These are phyloP conservation scores for Watsonalla cultraria DNA, from an alignment of 2,888 invertebrate species.

Conservation along the genomic window DNA sequence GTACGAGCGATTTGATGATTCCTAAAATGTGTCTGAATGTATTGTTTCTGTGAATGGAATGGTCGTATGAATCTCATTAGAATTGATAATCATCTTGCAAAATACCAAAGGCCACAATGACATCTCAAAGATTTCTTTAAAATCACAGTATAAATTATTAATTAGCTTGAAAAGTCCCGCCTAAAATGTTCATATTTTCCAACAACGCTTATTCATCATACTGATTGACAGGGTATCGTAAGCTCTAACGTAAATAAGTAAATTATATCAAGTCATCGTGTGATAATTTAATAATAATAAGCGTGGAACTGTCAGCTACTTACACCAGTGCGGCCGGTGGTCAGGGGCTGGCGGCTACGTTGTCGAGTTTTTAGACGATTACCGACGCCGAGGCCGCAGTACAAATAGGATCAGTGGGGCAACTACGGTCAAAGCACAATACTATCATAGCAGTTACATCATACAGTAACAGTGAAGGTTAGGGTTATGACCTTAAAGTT, in stretches of 20 bases:
- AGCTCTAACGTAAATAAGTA: neutral
- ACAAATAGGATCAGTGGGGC: conserved; percentile 37
- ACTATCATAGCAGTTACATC: conserved; percentile 2
- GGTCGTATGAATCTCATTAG: no score
- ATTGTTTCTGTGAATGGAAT: no score
- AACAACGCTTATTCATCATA: no score
- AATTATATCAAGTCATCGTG: neutral
- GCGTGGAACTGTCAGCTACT: conserved; percentile 22
- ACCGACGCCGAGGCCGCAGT: conserved; percentile 29
- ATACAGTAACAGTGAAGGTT: neutral
- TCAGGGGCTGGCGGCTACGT: conserved; percentile 37
- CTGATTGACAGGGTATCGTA: no score
- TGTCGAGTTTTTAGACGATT: conserved; percentile 50
- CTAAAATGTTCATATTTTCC: no score
- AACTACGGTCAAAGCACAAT: conserved; percentile 13
- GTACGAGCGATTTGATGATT: no score
- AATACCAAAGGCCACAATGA: no score
- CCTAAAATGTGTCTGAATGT: no score
- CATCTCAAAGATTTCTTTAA: no score
- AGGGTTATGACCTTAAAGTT: neutral
- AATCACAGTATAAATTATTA: no score
- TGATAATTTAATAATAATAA: neutral
- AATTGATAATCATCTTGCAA: no score
- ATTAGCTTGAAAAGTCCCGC: no score
- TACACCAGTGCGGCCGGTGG: conserved; percentile 30